phyloP scores from a whole-genome alignment of 2,888 invertebrate genomes.

The Acanthosoma haemorrhoidale region DNA sequence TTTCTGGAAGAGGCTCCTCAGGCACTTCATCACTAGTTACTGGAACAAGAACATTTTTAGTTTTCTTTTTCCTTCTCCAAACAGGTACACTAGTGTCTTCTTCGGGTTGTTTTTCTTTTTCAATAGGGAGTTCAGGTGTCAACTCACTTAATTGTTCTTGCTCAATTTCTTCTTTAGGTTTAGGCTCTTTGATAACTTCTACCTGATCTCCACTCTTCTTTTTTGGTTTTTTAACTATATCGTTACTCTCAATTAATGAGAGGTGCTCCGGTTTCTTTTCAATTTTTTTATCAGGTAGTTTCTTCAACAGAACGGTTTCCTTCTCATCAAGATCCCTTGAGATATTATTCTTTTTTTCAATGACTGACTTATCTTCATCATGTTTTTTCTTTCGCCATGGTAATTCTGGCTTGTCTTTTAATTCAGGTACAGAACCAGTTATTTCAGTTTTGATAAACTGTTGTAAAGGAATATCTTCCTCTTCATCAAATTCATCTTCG shows the following conservation, averaged over 20 bases:
- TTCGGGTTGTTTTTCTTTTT: conserved; percentile 45
- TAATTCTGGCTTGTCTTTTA: conserved; percentile 40
- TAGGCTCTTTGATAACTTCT: too few species aligned
- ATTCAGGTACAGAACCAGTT: conserved; percentile 32
- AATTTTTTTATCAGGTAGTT: conserved; percentile 48
- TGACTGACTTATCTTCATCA: conserved; percentile 44
- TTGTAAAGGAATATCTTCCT: conserved; percentile 33
- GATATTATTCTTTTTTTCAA: too few species aligned
- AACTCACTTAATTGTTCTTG: conserved; percentile 4
- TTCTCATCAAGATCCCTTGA: conserved; percentile 48
- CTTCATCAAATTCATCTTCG: conserved; percentile 40
- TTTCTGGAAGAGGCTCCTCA: conserved; percentile 35
- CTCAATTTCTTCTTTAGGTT: conserved; percentile 8
- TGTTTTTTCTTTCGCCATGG: conserved; percentile 41
- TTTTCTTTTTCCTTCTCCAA: conserved; percentile 33
- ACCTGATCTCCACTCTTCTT: too few species aligned
- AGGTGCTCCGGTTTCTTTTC: conserved; percentile 39
- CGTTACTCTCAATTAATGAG: too few species aligned
- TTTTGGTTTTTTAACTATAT: conserved; percentile 33
- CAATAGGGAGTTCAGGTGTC: neutral
- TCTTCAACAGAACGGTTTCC: conserved; percentile 50
- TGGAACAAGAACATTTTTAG: conserved; percentile 43
- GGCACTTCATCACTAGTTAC: conserved; percentile 6
- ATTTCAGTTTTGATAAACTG: conserved; percentile 30
- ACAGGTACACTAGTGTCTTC: conserved; percentile 44